A percentile compares a stretch with the other conserved stretches of the same genome.
phyloP scores from a whole-genome alignment of 2,113 vertebrate species.

The Bos javanicus region DNA sequence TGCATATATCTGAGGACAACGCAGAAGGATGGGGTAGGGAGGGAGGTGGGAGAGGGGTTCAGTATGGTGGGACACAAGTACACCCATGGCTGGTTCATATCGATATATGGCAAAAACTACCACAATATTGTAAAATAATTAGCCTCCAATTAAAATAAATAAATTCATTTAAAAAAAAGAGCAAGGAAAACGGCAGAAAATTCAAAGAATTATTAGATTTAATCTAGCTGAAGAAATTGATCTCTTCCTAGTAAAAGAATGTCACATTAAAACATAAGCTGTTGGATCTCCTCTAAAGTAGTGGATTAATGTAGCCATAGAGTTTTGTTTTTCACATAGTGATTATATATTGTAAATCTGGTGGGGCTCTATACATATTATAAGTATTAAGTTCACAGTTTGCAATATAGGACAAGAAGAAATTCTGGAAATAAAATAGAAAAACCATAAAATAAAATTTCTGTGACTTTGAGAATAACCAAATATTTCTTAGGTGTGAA shows the following conservation, averaged over 20 bases:
- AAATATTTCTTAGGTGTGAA: background rate
- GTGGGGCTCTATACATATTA: background rate
- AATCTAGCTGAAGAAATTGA: background rate
- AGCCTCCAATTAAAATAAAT: background rate
- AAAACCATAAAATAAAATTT: background rate
- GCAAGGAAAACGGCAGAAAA: background rate
- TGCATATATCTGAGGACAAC: background rate
- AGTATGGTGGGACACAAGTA: background rate
- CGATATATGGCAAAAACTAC: background rate
- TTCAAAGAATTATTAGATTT: background rate
- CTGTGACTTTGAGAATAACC: background rate
- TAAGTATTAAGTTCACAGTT: background rate
- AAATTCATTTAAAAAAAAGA: background rate
- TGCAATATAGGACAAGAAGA: background rate
- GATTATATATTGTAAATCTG: background rate
- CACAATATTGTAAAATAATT: background rate
- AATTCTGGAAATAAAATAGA: background rate
- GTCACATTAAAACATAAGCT: background rate
- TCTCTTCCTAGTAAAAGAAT: background rate
- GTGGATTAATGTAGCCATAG: background rate
- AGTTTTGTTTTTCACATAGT: background rate
- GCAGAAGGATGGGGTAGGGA: background rate
- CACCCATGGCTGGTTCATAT: background rate
- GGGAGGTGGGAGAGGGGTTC: background rate
- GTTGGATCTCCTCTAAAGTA: background rate